A percentile compares a stretch with the other conserved stretches of the same genome.
Conservation (phyloP, 92 coral and sea anemone genomes). For the Palythoa grandis region DNA sequence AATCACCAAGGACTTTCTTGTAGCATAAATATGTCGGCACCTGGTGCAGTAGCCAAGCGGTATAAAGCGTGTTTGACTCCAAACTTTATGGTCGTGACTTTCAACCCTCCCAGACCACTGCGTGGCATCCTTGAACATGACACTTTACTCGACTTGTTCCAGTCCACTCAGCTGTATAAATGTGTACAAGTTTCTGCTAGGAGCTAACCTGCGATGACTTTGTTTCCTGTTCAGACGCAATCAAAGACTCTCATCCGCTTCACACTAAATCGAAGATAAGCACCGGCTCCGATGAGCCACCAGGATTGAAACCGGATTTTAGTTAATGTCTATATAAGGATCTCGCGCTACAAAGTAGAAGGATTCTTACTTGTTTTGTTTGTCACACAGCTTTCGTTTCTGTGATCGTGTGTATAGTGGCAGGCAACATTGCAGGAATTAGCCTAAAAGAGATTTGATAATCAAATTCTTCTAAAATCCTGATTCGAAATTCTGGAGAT, state of each 20-base stretch:
- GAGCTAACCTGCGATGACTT: too few species aligned
- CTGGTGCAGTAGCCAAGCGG: too few species aligned
- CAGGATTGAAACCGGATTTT: neutral
- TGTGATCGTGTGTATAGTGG: slow-evolving; percentile 31
- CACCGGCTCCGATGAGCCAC: neutral
- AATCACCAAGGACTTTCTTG: too few species aligned
- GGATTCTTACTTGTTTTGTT: slow-evolving; percentile 5
- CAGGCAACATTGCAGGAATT: slow-evolving; percentile 7
- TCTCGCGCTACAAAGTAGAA: neutral
- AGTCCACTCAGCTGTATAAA: neutral
- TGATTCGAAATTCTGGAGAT: neutral
- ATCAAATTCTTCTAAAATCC: neutral
- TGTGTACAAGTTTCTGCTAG: too few species aligned
- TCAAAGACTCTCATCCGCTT: neutral
- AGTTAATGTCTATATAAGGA: neutral
- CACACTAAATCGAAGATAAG: too few species aligned
- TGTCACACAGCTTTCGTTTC: slow-evolving; percentile 11
- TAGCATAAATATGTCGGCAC: too few species aligned
- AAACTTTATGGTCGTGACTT: neutral
- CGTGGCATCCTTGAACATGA: neutral
- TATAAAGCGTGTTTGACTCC: too few species aligned
- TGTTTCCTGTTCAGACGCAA: too few species aligned
- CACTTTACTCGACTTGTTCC: too few species aligned
- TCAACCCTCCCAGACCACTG: neutral
- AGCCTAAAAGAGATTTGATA: neutral